Percentiles rank a stretch among this genome's conserved stretches.
Evolutionary conservation across 2,113 vertebrate species (phyloP).

Genomic region (Dicrurus megarhynchus): DNA sequence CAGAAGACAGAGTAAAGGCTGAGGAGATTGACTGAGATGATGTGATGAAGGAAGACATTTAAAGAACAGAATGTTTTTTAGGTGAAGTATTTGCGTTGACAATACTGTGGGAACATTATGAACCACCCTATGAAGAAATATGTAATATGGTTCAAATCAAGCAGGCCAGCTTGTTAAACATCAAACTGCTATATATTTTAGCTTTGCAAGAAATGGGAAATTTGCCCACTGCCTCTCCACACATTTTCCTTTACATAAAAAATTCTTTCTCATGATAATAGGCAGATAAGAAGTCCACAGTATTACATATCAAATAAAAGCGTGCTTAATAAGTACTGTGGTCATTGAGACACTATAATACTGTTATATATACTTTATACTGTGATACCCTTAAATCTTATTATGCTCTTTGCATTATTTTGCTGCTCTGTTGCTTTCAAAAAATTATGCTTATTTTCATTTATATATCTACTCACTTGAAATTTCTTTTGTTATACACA

Average conservation of each 20-base stretch:
- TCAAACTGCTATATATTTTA: not conserved
- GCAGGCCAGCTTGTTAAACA: not conserved
- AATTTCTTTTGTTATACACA: not conserved
- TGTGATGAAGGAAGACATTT: not conserved
- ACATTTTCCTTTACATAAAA: not conserved
- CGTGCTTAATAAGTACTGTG: not conserved
- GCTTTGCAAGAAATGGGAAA: not conserved
- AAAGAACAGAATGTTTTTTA: constrained; percentile 3
- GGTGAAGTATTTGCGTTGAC: not conserved
- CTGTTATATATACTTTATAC: not conserved
- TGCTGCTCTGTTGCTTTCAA: not conserved
- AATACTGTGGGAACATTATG: not conserved
- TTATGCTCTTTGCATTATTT: not conserved
- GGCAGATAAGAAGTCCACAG: not conserved
- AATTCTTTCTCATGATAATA: not conserved
- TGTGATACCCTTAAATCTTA: not conserved
- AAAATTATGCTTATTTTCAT: not conserved
- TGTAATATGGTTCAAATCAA: not conserved
- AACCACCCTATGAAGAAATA: not conserved
- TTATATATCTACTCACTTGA: not conserved
- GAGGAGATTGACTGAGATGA: not conserved
- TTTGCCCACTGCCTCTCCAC: not conserved
- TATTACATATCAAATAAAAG: not conserved
- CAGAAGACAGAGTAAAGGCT: not conserved
- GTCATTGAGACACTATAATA: not conserved